phyloP scores from a whole-genome alignment of 2,113 vertebrate species.

The Glaucidium brasilianum region DNA sequence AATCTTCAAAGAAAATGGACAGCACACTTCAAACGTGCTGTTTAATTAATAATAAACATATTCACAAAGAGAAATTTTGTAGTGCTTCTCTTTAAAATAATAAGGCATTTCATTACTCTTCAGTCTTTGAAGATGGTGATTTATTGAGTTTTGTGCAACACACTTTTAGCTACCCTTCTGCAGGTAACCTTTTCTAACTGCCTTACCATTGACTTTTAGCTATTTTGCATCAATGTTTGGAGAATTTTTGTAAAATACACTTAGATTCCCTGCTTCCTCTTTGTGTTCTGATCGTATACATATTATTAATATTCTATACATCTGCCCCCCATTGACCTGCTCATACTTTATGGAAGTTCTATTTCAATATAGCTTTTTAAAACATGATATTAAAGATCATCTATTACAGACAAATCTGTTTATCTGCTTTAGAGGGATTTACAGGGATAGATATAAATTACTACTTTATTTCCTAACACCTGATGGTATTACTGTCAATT shows the following conservation, averaged over 20 bases:
- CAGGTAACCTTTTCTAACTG: neutral
- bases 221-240: neutral
- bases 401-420: neutral
- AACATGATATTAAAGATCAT: neutral
- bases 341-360: neutral
- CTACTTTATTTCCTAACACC: neutral
- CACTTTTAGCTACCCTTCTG: neutral
- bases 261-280: neutral
- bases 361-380: neutral
- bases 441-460: neutral
- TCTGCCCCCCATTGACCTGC: rapidly evolving
- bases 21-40: neutral
- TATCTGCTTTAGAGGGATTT: neutral
- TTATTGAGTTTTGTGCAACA: neutral
- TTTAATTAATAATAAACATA: neutral
- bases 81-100: neutral
- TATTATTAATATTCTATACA: neutral
- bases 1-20: neutral
- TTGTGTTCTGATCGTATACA: neutral
- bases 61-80: neutral
- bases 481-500: neutral
- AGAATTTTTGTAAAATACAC: neutral
- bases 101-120: neutral
- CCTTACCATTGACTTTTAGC: neutral
- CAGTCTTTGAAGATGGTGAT: neutral